phyloP scores from a whole-genome alignment of 2,113 vertebrate species.

The Mustela lutreola region DNA sequence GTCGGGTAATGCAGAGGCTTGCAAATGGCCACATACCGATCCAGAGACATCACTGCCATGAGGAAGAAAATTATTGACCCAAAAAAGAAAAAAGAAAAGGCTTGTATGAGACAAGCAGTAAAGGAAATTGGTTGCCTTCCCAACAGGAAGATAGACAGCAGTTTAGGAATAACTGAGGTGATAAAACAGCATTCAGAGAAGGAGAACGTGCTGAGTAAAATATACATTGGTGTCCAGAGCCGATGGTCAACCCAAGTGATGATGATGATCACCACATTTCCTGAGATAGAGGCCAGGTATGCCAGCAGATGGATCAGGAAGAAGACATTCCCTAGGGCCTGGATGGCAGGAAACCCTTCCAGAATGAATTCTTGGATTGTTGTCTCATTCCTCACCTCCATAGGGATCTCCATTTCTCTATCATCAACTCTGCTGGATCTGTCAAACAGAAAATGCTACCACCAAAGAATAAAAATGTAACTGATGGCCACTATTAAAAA shows the following conservation, averaged over 20 bases:
- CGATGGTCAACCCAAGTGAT: background rate
- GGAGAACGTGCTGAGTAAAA: too few relatives aligned
- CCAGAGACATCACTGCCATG: too few relatives aligned
- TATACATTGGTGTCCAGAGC: too few relatives aligned
- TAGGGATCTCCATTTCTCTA: background rate
- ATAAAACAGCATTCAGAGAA: too few relatives aligned
- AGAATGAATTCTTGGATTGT: conserved; percentile 44
- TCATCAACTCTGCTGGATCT: background rate
- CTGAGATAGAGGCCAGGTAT: background rate
- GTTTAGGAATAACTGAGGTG: too few relatives aligned
- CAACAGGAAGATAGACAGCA: too few relatives aligned
- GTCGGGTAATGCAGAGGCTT: too few relatives aligned
- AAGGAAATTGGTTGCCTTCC: too few relatives aligned
- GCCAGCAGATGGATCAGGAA: conserved; percentile 43
- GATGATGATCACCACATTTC: background rate
- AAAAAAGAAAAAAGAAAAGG: too few relatives aligned
- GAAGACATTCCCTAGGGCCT: conserved; percentile 32
- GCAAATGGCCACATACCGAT: too few relatives aligned
- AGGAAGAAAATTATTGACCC: too few relatives aligned
- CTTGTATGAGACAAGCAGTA: too few relatives aligned
- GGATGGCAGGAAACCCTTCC: conserved; percentile 59
- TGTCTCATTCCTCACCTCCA: background rate
- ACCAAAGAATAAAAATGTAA: background rate
- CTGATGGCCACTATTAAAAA: background rate
- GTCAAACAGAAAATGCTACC: background rate